Conservation (phyloP, 2,113 vertebrate genomes). For the Perca fluviatilis region DNA sequence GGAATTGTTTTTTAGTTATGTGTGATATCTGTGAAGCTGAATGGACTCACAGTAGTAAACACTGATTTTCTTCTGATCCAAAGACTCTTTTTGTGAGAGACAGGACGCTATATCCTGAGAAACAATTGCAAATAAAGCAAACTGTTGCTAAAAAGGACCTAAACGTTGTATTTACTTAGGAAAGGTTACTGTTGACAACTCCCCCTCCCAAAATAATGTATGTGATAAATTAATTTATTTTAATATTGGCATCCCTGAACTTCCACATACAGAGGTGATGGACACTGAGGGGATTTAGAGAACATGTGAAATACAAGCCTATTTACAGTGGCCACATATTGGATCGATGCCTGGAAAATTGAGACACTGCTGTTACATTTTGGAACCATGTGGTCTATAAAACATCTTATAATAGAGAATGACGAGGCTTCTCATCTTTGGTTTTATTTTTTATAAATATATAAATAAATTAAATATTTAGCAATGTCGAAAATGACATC, state of each 20-base stretch:
- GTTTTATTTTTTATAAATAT: neutral
- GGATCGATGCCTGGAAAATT: slow-evolving; percentile 58
- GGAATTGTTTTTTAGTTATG: no score
- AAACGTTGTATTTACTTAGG: no score
- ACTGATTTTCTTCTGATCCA: no score
- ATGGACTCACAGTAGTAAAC: no score
- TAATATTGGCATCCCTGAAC: neutral
- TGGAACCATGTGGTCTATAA: slow-evolving; percentile 2
- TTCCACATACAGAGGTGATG: neutral
- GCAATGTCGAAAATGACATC: neutral
- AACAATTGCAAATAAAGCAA: no score
- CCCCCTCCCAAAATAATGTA: no score
- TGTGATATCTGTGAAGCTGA: no score
- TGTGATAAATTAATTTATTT: neutral
- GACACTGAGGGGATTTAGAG: neutral
- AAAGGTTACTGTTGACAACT: no score
- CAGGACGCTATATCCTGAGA: no score
- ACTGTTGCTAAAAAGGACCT: no score
- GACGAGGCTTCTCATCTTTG: neutral
- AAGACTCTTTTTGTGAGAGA: no score
- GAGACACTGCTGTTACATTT: slow-evolving; percentile 50
- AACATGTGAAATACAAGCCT: no score
- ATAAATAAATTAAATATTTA: neutral
- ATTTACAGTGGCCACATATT: slow-evolving; percentile 30
- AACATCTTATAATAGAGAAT: neutral